phyloP scores from a whole-genome alignment of 2,888 invertebrate species.

The Patella depressa region DNA sequence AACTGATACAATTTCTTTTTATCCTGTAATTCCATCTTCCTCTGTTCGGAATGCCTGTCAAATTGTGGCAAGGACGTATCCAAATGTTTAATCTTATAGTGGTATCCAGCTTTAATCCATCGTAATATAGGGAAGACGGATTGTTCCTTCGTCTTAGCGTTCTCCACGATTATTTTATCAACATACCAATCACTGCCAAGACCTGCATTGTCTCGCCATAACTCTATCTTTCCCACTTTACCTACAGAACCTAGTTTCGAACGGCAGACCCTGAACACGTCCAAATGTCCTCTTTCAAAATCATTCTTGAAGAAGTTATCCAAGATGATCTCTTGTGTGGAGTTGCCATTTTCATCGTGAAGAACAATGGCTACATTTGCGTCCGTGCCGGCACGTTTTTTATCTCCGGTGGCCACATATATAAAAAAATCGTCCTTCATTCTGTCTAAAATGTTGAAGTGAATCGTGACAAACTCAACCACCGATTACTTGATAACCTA shows the following conservation, averaged over 20 bases:
- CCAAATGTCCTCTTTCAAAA: constrained; percentile 58
- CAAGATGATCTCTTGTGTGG: constrained; percentile 64
- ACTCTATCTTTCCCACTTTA: constrained; percentile 56
- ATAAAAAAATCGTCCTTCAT: constrained; percentile 47
- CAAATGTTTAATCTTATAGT: constrained; percentile 68
- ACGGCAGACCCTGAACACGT: constrained; percentile 49
- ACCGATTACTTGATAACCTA: too few relatives aligned
- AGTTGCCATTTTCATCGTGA: constrained; percentile 67
- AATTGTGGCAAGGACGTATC: constrained; percentile 71
- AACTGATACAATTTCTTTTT: constrained; percentile 59
- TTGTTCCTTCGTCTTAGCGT: constrained; percentile 51
- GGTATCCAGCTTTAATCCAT: constrained; percentile 69
- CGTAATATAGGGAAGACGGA: constrained; percentile 71
- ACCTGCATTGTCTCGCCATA: constrained; percentile 69
- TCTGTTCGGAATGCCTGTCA: constrained; percentile 67
- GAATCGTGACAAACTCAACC: too few relatives aligned
- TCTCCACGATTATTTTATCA: constrained; percentile 64
- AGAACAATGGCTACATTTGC: constrained; percentile 71
- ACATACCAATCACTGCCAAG: constrained; percentile 71
- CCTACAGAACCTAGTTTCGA: constrained; percentile 36
- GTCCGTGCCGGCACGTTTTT: constrained; percentile 71
- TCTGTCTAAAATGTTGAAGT: too few relatives aligned
- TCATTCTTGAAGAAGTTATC: constrained; percentile 67
- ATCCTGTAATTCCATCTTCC: constrained; percentile 68
- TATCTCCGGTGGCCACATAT: constrained; percentile 72